phyloP scores from a whole-genome alignment of 1,140 invertebrate genomes.

The Drosophila chauvacae region DNA sequence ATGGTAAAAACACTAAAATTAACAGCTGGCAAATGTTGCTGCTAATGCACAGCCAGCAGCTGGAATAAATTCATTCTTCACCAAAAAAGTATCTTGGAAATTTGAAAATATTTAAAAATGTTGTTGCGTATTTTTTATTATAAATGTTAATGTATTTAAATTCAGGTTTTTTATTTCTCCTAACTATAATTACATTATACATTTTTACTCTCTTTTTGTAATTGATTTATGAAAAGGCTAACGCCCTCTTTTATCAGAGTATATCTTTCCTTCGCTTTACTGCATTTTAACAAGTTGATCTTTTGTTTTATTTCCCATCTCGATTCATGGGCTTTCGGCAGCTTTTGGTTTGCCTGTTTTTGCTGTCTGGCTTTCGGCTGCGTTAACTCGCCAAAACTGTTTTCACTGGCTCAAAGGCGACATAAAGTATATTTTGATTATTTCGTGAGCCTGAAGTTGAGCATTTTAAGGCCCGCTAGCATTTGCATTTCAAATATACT shows the following conservation, averaged over 20 bases:
- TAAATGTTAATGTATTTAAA: not conserved
- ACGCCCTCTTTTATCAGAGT: not conserved
- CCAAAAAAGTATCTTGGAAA: not conserved
- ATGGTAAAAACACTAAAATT: constrained; percentile 54
- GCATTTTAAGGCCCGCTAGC: constrained; percentile 59
- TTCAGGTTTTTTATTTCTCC: not conserved
- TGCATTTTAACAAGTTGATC: constrained; percentile 18
- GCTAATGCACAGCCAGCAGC: constrained; percentile 2
- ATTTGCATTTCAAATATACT: constrained; percentile 80
- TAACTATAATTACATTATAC: not conserved
- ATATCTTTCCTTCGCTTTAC: constrained; percentile 7
- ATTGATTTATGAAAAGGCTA: too few relatives aligned
- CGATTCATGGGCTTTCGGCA: constrained; percentile 55
- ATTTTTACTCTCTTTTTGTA: not conserved
- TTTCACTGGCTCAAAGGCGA: constrained; percentile 55
- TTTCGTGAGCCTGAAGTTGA: constrained; percentile 71
- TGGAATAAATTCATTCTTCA: not conserved
- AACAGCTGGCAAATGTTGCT: constrained; percentile 48
- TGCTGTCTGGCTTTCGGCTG: constrained; percentile 29
- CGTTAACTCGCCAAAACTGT: constrained; percentile 41
- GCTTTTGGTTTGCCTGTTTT: constrained; percentile 23
- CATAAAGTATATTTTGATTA: constrained; percentile 81
- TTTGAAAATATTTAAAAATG: not conserved
- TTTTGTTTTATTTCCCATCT: constrained; percentile 31
- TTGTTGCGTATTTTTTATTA: not conserved